Base-by-base conservation (phyloP, 2,888 invertebrate genomes). In the Epinotia bilunana region DNA sequence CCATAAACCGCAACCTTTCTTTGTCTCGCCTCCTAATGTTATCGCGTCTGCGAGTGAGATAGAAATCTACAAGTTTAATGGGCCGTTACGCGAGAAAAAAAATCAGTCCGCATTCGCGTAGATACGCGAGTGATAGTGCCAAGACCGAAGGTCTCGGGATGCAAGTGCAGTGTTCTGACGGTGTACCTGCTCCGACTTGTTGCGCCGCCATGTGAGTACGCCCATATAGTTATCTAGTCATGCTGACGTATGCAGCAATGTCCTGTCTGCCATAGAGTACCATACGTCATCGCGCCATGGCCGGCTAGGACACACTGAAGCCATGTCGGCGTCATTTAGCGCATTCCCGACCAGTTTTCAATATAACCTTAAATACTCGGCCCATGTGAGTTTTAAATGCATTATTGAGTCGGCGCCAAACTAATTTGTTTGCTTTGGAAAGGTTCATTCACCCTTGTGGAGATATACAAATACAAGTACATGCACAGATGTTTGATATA, bases 1-100 rank as follows among this genome's bases (percentile, higher is more conserved):
- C 93, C 88, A 94, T 94, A 94, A 94, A 94, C 94, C 92, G 87
- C 93, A 93, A 90, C 92, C 93, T 94, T 92, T 94, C 94, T 93
- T 94, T 94, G 94, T 94, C 94, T 94, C 90, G 87, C 94, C 85
- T 90, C 90, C 90, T 88, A 87, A 86, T 88, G 85, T 83, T 87
- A 87, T 86, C 88, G 88, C 83, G 84, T 83, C 82, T 82, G 82
- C 86, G 94, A 94, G 93, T 84, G 94, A 93, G 94, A 94, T 91
- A 91, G 92, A 91, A 91, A 91, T 92, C 91, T 91, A 92, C 93
- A 90, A 93, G 92, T 93, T 94, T 94, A 94, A 94, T 94, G 93
- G 94, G 90, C 93, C 91, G 94, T 94, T 92, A 92, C 91, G 90
- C 89, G 92, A 91, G 93, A 93, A 94, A 94, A 86, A 91, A 94